Evolutionary conservation across 2,113 vertebrate genomes (phyloP).

Genomic region (Pygathrix nemaeus): DNA sequence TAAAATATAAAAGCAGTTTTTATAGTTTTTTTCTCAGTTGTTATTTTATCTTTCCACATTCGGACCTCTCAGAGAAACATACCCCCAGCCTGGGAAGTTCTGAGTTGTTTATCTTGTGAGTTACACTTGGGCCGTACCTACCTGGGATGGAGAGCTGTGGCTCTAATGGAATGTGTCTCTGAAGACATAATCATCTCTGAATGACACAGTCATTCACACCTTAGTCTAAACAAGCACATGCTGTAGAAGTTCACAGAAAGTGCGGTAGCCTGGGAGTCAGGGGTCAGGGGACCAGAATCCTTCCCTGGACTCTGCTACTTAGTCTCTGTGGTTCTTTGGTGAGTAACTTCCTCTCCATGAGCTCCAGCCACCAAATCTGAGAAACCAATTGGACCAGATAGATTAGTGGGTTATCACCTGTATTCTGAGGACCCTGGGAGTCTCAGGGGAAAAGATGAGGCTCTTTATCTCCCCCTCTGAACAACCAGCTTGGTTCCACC

Average conservation of each 20-base stretch:
- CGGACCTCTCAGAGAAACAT: background rate
- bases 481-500: background rate
- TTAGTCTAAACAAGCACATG: conserved; percentile 21
- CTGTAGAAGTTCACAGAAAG: background rate
- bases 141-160: background rate
- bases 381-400: background rate
- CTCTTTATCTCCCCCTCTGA: background rate
- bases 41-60: background rate
- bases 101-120: background rate
- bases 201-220: background rate
- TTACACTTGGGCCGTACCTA: background rate
- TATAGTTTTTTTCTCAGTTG: background rate
- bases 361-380: background rate
- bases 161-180: background rate
- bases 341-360: background rate
- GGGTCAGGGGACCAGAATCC: background rate
- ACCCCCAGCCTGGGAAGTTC: background rate
- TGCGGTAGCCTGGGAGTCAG: too few species aligned
- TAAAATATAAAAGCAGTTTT: background rate
- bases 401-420: background rate
- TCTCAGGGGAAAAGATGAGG: background rate
- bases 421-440: background rate
- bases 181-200: background rate
- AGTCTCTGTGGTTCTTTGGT: background rate
- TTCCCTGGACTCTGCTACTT: background rate